Conservation (phyloP, 2,888 invertebrate species). For the Pterobdella sp. region DNA sequence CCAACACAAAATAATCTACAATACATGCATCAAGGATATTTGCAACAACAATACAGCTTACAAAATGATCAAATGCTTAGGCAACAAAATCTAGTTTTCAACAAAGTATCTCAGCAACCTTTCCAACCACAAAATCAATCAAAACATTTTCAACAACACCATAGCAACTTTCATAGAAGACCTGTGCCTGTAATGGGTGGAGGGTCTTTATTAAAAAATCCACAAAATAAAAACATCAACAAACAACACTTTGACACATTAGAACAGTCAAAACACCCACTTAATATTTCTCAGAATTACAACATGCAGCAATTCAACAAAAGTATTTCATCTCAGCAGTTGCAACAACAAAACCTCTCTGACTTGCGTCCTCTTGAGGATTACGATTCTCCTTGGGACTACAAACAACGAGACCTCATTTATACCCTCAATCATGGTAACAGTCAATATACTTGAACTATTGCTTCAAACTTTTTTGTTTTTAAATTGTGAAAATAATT, state of each 20-base stretch:
- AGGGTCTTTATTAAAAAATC: slow-evolving; percentile 12
- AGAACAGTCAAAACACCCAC: not conserved
- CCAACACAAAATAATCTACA: not conserved
- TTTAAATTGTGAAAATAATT: not conserved
- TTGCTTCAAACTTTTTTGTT: too few species aligned
- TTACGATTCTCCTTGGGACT: slow-evolving; percentile 40
- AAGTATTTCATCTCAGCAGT: not conserved
- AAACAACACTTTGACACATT: not conserved
- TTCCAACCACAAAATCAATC: not conserved
- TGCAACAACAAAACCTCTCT: not conserved
- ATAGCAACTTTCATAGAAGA: slow-evolving; percentile 12
- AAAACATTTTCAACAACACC: too few species aligned
- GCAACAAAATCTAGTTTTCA: too few species aligned
- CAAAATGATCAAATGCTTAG: too few species aligned
- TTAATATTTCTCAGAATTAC: not conserved
- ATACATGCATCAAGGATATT: not conserved
- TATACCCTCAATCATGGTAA: slow-evolving; percentile 19
- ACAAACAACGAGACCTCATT: slow-evolving; percentile 18
- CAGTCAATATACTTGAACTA: too few species aligned
- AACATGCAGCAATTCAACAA: not conserved
- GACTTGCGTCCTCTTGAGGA: slow-evolving; percentile 35
- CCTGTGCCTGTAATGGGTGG: slow-evolving; percentile 27
- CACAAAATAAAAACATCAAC: not conserved
- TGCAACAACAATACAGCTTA: slow-evolving; percentile 2
- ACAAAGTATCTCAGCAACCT: too few species aligned